phyloP scores from a whole-genome alignment of 2,888 invertebrate genomes.

The Xylota sylvarum region DNA sequence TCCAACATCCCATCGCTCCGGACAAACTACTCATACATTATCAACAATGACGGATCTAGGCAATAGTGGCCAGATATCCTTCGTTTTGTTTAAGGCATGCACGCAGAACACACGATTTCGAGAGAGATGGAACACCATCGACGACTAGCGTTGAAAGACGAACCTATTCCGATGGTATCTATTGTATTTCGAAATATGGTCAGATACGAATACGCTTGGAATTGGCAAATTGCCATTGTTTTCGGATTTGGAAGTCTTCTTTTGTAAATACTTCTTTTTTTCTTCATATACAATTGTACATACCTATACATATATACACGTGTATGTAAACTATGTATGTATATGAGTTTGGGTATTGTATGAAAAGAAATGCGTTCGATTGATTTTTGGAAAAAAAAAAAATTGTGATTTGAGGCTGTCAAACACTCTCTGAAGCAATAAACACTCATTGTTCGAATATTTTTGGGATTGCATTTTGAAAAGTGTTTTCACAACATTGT shows the following conservation, averaged over 20 bases:
- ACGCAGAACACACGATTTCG: slow-evolving; percentile 22
- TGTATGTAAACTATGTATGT: no score
- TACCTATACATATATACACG: background rate
- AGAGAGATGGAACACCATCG: slow-evolving; percentile 44
- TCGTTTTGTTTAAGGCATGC: slow-evolving; percentile 67
- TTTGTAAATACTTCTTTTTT: slow-evolving; percentile 33
- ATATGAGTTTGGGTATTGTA: background rate
- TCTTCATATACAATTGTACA: slow-evolving; percentile 1
- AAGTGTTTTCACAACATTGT: slow-evolving; percentile 76
- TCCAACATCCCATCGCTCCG: background rate
- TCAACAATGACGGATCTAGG: slow-evolving; percentile 65
- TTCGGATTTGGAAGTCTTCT: slow-evolving; percentile 70
- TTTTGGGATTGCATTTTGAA: slow-evolving; percentile 70
- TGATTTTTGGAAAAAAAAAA: slow-evolving; percentile 53
- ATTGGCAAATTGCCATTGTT: slow-evolving; percentile 76
- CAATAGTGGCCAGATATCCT: slow-evolving; percentile 73
- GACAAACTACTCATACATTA: slow-evolving; percentile 36
- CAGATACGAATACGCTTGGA: slow-evolving; percentile 67
- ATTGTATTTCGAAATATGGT: slow-evolving; percentile 69
- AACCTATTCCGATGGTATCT: slow-evolving; percentile 62
- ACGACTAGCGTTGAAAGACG: slow-evolving; percentile 58
- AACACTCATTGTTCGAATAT: slow-evolving; percentile 68
- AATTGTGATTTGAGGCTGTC: slow-evolving; percentile 71
- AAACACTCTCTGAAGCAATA: slow-evolving; percentile 72
- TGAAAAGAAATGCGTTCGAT: slow-evolving; percentile 34